These are phyloP conservation scores for Drosophila sucinea DNA, from an alignment of 1,140 invertebrate genomes.

Conservation along the genomic window DNA sequence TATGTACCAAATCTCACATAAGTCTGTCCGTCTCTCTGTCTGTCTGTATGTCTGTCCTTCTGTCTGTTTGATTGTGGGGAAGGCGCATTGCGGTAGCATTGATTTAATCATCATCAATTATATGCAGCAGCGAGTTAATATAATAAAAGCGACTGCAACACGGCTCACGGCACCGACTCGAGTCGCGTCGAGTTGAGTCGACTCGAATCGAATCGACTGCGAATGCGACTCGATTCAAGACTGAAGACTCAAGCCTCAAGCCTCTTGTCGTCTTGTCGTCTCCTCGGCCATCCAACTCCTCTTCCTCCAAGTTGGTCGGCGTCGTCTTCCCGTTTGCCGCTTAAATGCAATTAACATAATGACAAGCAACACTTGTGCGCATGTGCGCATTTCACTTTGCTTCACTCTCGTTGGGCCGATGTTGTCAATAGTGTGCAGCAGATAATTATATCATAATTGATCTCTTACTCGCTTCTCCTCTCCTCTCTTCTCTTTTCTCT, in stretches of 20 bases:
- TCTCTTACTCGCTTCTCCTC: constrained; percentile 22
- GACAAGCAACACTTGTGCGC: constrained; percentile 81
- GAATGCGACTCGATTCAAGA: neutral
- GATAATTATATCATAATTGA: constrained; percentile 81
- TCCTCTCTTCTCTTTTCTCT: neutral
- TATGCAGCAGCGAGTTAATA: constrained; percentile 81
- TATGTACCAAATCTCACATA: constrained; percentile 13
- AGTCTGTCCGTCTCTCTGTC: constrained; percentile 5
- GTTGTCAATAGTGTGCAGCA: constrained; percentile 74
- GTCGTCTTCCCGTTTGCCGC: constrained; percentile 51
- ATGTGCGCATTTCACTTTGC: constrained; percentile 75
- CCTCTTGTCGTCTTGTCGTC: constrained; percentile 11
- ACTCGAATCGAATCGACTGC: neutral
- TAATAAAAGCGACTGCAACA: constrained; percentile 69
- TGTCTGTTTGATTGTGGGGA: constrained; percentile 40
- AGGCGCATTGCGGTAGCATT: constrained; percentile 79
- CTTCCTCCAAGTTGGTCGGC: constrained; percentile 16
- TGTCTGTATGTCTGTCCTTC: neutral
- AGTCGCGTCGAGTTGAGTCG: neutral
- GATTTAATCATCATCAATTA: constrained; percentile 82
- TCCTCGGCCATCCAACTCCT: neutral
- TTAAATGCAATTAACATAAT: constrained; percentile 81
- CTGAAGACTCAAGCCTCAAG: neutral
- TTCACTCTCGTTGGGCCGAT: constrained; percentile 24
- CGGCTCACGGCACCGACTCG: constrained; percentile 25